Evolutionary conservation across 2,888 invertebrate species (phyloP), one percentile per base, ranked within the genome.

Genomic region (Ochropleura plecta): DNA sequence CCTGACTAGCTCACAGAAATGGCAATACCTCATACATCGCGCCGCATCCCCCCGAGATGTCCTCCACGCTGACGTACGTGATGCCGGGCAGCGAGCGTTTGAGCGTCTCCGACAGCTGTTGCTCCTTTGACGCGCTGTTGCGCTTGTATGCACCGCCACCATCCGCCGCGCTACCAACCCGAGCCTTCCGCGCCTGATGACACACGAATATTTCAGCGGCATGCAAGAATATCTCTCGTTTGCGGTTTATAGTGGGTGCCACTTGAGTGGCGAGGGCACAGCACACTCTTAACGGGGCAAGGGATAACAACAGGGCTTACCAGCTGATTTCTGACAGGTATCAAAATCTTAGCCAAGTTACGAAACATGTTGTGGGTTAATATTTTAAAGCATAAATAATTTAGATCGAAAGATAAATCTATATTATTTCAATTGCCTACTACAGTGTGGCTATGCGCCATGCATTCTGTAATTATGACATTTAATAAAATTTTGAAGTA

Each of bases 21-120:
- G 8, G 8, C 8, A 14, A 53, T 81, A 97, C 97, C 94, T 98
- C 98, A 93, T 97, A 98, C 98, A 98, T 98, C 20, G 98, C 98
- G 3, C 98, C 98, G 91, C 98, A 98, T 67, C 98, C 98, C 75
- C 98, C 98, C 20, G 98, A 98, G 64, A 98, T 97, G 89, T 98
- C 98, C 76, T 97, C 96, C 0, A 98, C 97, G 89, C 97, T 96
- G 73, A 98, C 97, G 64, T 95, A 94, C 14, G 97, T 96, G 16
- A 98, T 98, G 68, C 97, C 95, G 0, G 98, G 98, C 90, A 98
- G 96, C 0, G 95, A 87, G n/a, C 89, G 92, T 79, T 92, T 93
- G 59, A 96, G 85, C 0, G 88, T 90, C 8, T 92, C 91, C 0
- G 94, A 92, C 12, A 96, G 86, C 81, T 94, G 92, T 79, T 96